Evolutionary conservation across 2,888 invertebrate species (phyloP).

Genomic region (Hirtodrosophila trivittata): DNA sequence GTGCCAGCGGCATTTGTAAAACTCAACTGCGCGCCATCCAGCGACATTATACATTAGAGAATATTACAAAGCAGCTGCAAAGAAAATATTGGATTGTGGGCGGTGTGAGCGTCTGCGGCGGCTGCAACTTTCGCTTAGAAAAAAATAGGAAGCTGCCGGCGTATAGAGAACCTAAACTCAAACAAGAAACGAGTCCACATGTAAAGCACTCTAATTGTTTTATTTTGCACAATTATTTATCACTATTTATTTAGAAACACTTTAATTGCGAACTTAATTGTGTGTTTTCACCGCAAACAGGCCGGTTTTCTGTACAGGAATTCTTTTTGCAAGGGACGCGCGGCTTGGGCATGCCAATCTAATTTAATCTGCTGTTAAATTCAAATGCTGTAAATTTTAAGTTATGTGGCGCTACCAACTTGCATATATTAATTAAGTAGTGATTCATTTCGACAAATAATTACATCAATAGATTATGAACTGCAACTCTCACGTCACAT

Average conservation of each 20-base stretch:
- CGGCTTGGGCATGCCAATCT: conserved; percentile 56
- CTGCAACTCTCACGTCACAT: no score
- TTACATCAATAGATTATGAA: no score
- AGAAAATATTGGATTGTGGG: conserved; percentile 36
- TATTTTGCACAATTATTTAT: conserved; percentile 2
- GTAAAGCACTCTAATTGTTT: not conserved
- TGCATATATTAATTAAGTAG: no score
- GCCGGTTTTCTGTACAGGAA: conserved; percentile 69
- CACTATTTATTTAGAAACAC: conserved; percentile 5
- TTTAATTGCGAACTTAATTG: conserved; percentile 7
- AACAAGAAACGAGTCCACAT: not conserved
- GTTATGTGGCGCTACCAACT: conserved; percentile 35
- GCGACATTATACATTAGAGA: conserved; percentile 71
- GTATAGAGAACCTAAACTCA: conserved; percentile 14
- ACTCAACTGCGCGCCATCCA: conserved; percentile 80
- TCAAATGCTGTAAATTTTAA: conserved; percentile 34
- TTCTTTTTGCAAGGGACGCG: conserved; percentile 76
- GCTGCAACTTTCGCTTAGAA: conserved; percentile 59
- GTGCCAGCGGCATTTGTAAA: conserved; percentile 59
- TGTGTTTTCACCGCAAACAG: conserved; percentile 31
- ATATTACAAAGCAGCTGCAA: conserved; percentile 26
- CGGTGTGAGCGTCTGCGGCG: conserved; percentile 41
- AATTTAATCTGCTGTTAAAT: conserved; percentile 51
- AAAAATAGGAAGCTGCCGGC: conserved; percentile 49
- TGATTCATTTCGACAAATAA: no score